phyloP scores from a whole-genome alignment of 35 echinoderm and acorn worm species.

The Heliocidaris tuberculata region DNA sequence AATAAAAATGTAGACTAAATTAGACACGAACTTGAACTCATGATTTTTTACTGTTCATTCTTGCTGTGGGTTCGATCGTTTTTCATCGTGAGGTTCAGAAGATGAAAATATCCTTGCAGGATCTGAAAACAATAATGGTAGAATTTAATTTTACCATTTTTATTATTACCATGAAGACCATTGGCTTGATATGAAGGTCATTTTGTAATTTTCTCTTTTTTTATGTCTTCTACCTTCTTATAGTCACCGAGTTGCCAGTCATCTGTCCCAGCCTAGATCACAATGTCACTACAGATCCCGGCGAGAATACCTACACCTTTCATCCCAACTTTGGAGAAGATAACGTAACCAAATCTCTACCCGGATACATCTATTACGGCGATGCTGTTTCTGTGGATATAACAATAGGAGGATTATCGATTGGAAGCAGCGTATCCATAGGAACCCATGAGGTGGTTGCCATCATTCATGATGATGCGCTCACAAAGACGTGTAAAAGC shows the following conservation, averaged over 20 bases:
- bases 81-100: too few species aligned
- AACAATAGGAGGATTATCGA: neutral
- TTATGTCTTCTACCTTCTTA: neutral
- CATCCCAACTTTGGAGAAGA: neutral
- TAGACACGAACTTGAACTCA: too few species aligned
- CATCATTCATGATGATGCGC: neutral
- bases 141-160: too few species aligned
- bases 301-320: neutral
- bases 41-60: too few species aligned
- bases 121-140: too few species aligned
- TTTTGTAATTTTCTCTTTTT: too few species aligned
- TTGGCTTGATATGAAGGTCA: too few species aligned
- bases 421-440: neutral
- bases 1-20: too few species aligned
- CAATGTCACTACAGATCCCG: neutral
- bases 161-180: too few species aligned
- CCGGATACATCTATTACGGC: neutral
- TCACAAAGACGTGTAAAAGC: neutral
- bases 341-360: neutral
- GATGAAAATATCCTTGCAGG: too few species aligned
- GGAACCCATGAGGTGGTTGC: neutral
- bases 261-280: neutral
- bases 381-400: neutral
- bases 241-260: neutral
- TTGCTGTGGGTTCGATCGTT: too few species aligned